phyloP scores from a whole-genome alignment of 2,797 vertebrate genomes.

The Arnoldichthys spilopterus region DNA sequence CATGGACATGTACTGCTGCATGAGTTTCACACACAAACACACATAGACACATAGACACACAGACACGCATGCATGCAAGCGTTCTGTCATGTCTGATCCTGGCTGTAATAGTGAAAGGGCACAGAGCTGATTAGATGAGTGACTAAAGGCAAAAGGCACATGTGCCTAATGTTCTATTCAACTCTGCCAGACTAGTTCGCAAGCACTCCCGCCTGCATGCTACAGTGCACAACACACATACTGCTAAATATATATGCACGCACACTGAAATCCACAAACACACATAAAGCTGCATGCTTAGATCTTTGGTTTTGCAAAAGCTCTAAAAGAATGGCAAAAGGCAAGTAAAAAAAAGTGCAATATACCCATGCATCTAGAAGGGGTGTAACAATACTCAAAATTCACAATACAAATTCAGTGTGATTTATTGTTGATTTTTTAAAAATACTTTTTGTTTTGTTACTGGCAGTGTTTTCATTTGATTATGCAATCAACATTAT shows the following conservation, averaged over 20 bases:
- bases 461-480: no score
- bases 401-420: no score
- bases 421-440: no score
- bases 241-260: conserved; percentile 37
- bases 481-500: no score
- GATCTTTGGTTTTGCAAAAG: neutral
- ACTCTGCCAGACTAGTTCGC: conserved; percentile 55
- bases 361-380: no score
- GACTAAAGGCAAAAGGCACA: conserved; percentile 62
- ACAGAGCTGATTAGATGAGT: conserved; percentile 54
- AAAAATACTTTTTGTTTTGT: no score
- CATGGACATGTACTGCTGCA: no score
- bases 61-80: no score
- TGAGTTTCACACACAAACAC: neutral
- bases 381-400: no score
- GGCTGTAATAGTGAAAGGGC: conserved; percentile 58
- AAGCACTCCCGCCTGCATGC: conserved; percentile 64
- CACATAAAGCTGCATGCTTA: neutral
- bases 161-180: conserved; percentile 65
- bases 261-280: neutral
- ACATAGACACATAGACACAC: conserved; percentile 27
- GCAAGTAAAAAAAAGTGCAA: no score
- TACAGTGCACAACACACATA: conserved; percentile 54
- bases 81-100: neutral
- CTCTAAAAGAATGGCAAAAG: conserved; percentile 39